These are phyloP conservation scores for Galerucella pusilla DNA, from an alignment of 2,888 invertebrate genomes.

Conservation along the genomic window DNA sequence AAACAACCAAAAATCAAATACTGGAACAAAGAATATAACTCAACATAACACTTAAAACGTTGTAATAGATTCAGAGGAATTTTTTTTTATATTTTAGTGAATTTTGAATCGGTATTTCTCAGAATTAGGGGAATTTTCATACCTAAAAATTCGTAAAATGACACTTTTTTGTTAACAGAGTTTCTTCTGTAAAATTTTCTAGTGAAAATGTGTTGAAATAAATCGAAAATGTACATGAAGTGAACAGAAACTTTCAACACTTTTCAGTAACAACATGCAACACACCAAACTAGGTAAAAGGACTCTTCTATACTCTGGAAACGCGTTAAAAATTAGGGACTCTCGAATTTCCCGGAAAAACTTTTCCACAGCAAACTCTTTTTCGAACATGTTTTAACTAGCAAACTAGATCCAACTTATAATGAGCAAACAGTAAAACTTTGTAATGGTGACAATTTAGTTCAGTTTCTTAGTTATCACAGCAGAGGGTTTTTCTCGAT, in stretches of 20 bases:
- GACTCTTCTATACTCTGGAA: not conserved
- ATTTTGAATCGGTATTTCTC: not conserved
- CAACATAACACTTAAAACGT: no score
- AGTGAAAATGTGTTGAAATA: not conserved
- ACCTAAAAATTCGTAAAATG: no score
- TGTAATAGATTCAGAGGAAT: no score
- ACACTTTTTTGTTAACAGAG: no score
- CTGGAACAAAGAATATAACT: no score
- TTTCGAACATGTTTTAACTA: constrained; percentile 30
- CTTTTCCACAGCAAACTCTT: constrained; percentile 20
- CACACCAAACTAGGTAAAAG: not conserved
- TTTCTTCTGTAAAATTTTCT: no score
- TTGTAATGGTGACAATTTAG: constrained; percentile 28
- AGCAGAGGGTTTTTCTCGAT: not conserved
- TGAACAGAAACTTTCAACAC: not conserved
- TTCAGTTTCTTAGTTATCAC: constrained; percentile 10
- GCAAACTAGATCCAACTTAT: constrained; percentile 33
- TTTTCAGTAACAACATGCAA: constrained; percentile 7
- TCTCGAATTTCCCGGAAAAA: not conserved
- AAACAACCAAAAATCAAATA: no score
- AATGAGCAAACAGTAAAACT: constrained; percentile 33
- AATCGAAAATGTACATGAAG: not conserved
- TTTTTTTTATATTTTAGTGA: not conserved
- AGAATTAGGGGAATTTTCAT: not conserved
- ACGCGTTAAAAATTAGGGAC: constrained; percentile 9